Conservation (phyloP, 2,888 invertebrate genomes). For the Hipparchia sbordonii region DNA sequence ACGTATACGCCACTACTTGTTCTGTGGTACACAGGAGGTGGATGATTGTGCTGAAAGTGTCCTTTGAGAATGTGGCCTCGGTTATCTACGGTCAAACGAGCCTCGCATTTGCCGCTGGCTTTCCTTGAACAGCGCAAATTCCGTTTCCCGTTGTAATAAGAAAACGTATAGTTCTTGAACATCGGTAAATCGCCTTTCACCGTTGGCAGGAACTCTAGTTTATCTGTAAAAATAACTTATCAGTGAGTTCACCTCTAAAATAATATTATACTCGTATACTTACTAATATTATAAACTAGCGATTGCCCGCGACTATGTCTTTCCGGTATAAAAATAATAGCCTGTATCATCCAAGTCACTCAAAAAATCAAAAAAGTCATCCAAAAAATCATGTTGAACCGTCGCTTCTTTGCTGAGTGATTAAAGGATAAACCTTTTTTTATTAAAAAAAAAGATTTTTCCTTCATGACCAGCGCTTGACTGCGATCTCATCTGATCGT, state of each 20-base stretch:
- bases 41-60: conserved; percentile 41
- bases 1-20: conserved; percentile 28
- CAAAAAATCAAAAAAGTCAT: no score
- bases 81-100: conserved; percentile 41
- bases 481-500: no score
- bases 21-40: conserved; percentile 35
- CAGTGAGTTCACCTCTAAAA: no score
- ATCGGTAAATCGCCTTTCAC: conserved; percentile 26
- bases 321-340: no score
- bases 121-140: conserved; percentile 45
- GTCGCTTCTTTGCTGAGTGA: no score
- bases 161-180: conserved; percentile 41
- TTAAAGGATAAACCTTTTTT: no score
- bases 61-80: conserved; percentile 34
- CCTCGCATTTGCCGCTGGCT: conserved; percentile 38
- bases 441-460: no score
- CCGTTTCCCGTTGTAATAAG: conserved; percentile 37
- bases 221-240: conserved; percentile 12
- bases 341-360: no score
- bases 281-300: not conserved
- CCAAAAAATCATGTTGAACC: no score
- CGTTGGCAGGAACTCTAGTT: conserved; percentile 17
- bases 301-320: not conserved
- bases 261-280: not conserved
- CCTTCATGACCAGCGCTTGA: no score